Evolutionary conservation across 2,888 invertebrate species (phyloP), one percentile per base, ranked within the genome.

Genomic region (Papilio gigon): DNA sequence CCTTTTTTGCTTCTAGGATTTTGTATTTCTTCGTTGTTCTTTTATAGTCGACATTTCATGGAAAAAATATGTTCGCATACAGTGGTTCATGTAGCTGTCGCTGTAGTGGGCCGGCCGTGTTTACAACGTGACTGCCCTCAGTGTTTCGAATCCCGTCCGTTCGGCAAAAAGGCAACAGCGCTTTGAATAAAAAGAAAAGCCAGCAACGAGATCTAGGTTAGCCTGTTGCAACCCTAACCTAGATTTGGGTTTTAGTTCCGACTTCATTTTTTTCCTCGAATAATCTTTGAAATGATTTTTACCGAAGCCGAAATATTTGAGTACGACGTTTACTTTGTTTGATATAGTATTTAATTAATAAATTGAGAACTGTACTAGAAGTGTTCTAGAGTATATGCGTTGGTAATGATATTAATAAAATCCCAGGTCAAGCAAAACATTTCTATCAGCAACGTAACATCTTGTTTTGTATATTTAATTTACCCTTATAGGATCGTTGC

Each of bases 51-150:
- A 33, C 4, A 40, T 25, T 8, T 30, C 30, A 33, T 44, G 56
- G 12, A 65, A 63, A 74, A 73, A 17, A 75, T 72, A 67, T 73
- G 71, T 71, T 71, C 68, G 71, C 53, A 71, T 71, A 72, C 73
- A 71, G 70, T 60, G 33, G 67, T 20, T 4, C 14, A 14, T 20
- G 44, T 62, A 30, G 67, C 65, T 72, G 71, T 70, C 71, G 70
- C 61, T 22, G 68, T 65, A 20, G 58, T 70, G 62, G 25, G 50
- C 50, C 25, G 50, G 50, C 9, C 33, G 33, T 44, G 58, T 59
- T 65, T 33, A 56, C 42, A 56, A 33, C 20, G 40, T 65, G 33
- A 65, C 59, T 33, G 35, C 22, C 25, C 50, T 30, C 59, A 47
- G 25, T 56, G 56, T 58, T 58, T 62, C 62, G 56, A 66, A 60